Base-by-base conservation (phyloP, 37 sponge, comb jelly and placozoan species). In the Cliona cf. orientalis region DNA sequence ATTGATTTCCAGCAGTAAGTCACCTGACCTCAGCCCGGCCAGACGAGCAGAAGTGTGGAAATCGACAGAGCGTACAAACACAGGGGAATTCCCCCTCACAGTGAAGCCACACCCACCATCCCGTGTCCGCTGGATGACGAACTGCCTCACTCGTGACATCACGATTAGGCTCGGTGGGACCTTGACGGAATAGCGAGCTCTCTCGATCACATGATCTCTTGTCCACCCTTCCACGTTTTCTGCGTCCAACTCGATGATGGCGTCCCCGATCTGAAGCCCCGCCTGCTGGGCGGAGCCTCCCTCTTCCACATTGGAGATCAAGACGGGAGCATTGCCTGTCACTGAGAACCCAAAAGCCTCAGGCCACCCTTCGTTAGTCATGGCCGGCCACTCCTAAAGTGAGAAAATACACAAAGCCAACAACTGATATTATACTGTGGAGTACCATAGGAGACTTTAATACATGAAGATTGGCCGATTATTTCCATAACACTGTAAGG, bases 271-370 rank as follows among this genome's bases (percentile, higher is more conserved):
- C 63, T 86, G 91, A 44, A 94, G 75, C 4, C 95, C 95, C 0
- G 91, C 91, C 57, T 77, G 69, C 34, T 89, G 91, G 2, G 91
- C 95, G 17, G 83, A 75, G 33, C 95, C 91, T 2, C 73, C 91
- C 38, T 91, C 86, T 22, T 86, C 88, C 60, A 90, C 88, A 0
- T 41, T 37, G 44, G 65, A 42, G 42, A 94, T 90, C 43, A 87
- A 38, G 42, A 86, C 87, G 11, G 95, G 95, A 28, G 58, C 66
- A 4, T 76, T 78, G 0, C 91, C 89, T 0, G 36, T 61, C 6
- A 94, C 70, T 37, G 85, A 71, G 86, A 94, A 94, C 5, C 95
- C 95, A 72, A 94, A 90, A 28, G 95, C 82, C 46, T 94, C 95
- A 21, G 95, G 95, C 95, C 95, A 94, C 0, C 91, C 95, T 39